Evolutionary conservation across 2,113 vertebrate species (phyloP), one percentile per base, ranked within the genome.

Genomic region (Pleuronectes platessa): DNA sequence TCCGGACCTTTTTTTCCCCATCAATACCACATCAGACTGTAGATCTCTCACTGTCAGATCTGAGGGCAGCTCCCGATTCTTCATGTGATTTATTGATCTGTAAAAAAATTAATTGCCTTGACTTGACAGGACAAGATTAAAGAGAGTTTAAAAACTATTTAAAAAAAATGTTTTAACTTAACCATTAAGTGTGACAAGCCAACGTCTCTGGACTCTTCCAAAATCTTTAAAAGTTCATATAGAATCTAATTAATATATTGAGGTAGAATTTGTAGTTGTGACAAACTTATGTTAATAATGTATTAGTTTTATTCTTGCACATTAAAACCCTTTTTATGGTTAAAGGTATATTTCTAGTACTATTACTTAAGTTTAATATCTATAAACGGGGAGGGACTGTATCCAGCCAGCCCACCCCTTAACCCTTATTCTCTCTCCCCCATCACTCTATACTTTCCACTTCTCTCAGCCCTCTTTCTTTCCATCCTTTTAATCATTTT

Each of bases 401-500:
- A 51, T 51, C 47, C 14, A 31, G 59, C 35, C 2, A 49, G 35
- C 49, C 20, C 10, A 10, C 3, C 42, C 2, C 45, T 10, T 15
- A 27, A 21, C 26, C 23, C 58, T 61, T 4, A n/a, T 14, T 45
- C 31, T 17, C 61, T 37, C 2, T 31, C n/a, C 15, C 56, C 27
- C 62, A 2, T 63, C 70, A 21, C 23, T 51, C 73, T 45, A 61
- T 64, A 18, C 63, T 71, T 85, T 23, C 53, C 64, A 70, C 54
- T 76, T 64, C 65, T 62, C 68, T 60, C 31, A 3, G 68, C 14
- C 63, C 47, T 62, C 61, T 37, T 45, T 61, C 42, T 51, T 69
- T 45, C 56, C 67, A 45, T 87, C 68, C 71, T 69, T 83, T 90
- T 81, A 86, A 90, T 88, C 89, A 89, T 74, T 83, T 84, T 84